These are phyloP conservation scores for Tenthredo notha DNA, from an alignment of 2,888 invertebrate genomes.

Conservation along the genomic window DNA sequence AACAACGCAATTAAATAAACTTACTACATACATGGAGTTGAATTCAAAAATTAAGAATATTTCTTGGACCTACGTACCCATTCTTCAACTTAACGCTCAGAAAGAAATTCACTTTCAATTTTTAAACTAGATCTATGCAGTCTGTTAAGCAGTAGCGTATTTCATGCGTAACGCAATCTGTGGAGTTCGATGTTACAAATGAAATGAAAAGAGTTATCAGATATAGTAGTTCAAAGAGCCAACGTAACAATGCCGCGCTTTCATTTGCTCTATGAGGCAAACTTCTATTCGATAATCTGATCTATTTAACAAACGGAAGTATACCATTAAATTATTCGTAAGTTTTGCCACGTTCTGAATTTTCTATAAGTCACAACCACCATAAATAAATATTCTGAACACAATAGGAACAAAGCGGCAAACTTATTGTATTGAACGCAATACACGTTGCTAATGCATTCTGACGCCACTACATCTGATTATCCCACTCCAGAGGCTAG, in stretches of 20 bases:
- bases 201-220: slow-evolving; percentile 23
- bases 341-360: slow-evolving; percentile 20
- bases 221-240: background rate
- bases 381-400: slow-evolving; percentile 19
- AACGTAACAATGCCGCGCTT: slow-evolving; percentile 24
- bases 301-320: background rate
- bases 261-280: background rate
- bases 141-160: background rate
- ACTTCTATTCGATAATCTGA: slow-evolving; percentile 23
- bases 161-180: slow-evolving; percentile 9
- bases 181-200: background rate
- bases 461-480: slow-evolving; percentile 30
- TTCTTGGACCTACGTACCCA: background rate
- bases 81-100: background rate
- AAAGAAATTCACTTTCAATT: slow-evolving; percentile 9
- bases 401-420: slow-evolving; percentile 28
- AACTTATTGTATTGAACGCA: slow-evolving; percentile 38
- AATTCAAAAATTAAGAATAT: background rate
- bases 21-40: background rate
- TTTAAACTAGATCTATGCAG: background rate
- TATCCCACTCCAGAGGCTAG: slow-evolving; percentile 33
- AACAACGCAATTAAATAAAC: background rate
- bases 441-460: slow-evolving; percentile 44
- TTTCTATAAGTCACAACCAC: slow-evolving; percentile 28
- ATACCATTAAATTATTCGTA: background rate